These are phyloP conservation scores for Timema cristinae DNA, from an alignment of 2,888 invertebrate species.

Conservation along the genomic window DNA sequence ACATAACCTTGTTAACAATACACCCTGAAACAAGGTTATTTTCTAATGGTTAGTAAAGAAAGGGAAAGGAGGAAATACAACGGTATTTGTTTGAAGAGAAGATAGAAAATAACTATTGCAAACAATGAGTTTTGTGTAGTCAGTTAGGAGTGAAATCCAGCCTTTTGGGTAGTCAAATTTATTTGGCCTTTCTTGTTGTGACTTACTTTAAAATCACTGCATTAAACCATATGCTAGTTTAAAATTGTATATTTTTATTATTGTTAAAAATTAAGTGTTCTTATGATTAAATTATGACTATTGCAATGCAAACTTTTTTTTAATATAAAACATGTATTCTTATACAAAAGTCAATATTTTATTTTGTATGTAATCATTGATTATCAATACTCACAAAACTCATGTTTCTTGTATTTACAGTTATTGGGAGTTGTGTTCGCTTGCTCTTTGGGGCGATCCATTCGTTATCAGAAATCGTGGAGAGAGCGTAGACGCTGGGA, in stretches of 20 bases:
- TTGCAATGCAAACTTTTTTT: background rate
- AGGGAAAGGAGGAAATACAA: too few species aligned
- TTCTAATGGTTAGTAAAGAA: background rate
- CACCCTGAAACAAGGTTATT: background rate
- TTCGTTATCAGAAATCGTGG: constrained; percentile 61
- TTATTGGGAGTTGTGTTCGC: constrained; percentile 31
- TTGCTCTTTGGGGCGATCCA: constrained; percentile 31
- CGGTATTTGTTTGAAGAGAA: background rate
- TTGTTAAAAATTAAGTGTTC: background rate
- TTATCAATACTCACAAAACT: constrained; percentile 20
- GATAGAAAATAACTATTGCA: background rate
- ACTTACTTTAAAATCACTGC: background rate
- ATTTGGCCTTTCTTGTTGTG: constrained; percentile 9
- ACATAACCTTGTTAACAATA: too few species aligned
- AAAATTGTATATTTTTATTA: background rate
- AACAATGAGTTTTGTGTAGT: too few species aligned
- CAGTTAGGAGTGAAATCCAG: too few species aligned
- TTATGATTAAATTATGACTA: background rate
- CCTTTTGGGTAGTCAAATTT: background rate
- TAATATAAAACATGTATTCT: background rate
- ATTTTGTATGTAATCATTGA: constrained; percentile 12
- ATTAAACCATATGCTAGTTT: background rate
- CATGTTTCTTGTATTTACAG: constrained; percentile 21
- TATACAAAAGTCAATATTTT: background rate
- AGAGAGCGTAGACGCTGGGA: constrained; percentile 68